Evolutionary conservation across 2,113 vertebrate species (phyloP).

Genomic region (Tapirus terrestris): DNA sequence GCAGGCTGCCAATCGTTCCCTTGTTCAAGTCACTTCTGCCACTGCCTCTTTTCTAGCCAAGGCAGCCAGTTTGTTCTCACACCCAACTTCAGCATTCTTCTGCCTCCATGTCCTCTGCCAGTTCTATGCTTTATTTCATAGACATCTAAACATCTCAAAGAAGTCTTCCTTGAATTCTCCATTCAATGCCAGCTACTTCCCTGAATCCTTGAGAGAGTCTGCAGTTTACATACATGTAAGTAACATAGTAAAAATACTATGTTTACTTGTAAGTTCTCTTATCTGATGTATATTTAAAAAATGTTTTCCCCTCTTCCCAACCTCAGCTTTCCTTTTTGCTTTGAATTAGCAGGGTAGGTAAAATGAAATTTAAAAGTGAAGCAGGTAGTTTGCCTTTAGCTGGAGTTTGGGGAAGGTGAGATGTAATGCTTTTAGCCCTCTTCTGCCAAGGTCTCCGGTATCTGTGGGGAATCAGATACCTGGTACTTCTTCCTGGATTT

Average conservation of each 20-base stretch:
- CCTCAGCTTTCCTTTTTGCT: conserved; percentile 11
- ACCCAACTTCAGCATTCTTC: conserved; percentile 38
- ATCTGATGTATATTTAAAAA: background rate
- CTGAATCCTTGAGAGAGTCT: background rate
- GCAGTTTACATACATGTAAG: background rate
- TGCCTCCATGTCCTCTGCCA: conserved; percentile 1
- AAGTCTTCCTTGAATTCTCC: conserved; percentile 35
- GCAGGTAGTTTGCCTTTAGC: background rate
- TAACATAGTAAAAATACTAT: background rate
- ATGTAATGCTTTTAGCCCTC: background rate
- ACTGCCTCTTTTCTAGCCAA: conserved; percentile 45
- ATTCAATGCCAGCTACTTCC: background rate
- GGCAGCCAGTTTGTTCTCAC: conserved; percentile 53
- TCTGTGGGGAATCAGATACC: background rate
- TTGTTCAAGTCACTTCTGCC: conserved; percentile 54
- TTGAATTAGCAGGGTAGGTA: conserved; percentile 51
- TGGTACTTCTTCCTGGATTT: conserved; percentile 25
- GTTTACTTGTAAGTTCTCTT: conserved; percentile 43
- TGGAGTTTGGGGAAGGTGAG: background rate
- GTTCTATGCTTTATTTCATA: conserved; percentile 42
- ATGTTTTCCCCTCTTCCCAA: background rate
- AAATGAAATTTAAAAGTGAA: conserved; percentile 57
- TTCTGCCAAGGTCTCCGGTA: background rate
- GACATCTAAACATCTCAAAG: conserved; percentile 49
- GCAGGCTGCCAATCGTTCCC: conserved; percentile 58